A percentile compares a stretch with the other conserved stretches of the same genome.
Evolutionary conservation across 2,113 vertebrate genomes (phyloP).

Genomic region (Misgurnus anguillicaudatus): DNA sequence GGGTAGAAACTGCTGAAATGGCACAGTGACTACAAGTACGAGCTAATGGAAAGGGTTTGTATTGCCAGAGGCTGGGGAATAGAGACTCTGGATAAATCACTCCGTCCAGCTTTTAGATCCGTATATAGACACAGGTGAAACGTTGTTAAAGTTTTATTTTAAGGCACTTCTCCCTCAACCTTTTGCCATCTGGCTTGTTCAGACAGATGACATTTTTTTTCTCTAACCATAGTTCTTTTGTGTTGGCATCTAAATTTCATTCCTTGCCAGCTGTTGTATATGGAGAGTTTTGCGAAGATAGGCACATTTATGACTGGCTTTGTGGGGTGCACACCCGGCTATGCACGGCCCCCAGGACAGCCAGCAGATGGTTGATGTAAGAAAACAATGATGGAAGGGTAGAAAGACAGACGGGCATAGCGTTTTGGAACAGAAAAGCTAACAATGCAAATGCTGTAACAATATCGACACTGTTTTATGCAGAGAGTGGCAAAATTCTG

Average conservation of each 20-base stretch:
- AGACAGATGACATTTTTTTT: not conserved
- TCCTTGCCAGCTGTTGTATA: constrained; percentile 40
- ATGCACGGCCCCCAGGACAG: constrained; percentile 26
- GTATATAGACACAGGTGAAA: constrained; percentile 33
- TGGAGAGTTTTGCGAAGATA: constrained; percentile 39
- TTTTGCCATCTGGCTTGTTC: constrained; percentile 26
- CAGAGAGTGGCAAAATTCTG: not conserved
- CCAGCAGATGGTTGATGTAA: constrained; percentile 49
- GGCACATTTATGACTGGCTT: constrained; percentile 34
- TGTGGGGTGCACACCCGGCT: not conserved
- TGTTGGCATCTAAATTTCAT: constrained; percentile 27
- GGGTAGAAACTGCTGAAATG: constrained; percentile 59
- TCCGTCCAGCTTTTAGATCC: not conserved
- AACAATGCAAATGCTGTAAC: not conserved
- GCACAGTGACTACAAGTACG: constrained; percentile 41
- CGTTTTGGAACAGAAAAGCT: not conserved
- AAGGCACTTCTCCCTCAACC: not conserved
- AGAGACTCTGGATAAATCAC: constrained; percentile 3
- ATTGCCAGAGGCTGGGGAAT: constrained; percentile 34
- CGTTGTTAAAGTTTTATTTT: not conserved
- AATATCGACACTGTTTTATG: not conserved
- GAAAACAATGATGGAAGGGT: constrained; percentile 37
- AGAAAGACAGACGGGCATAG: constrained; percentile 13
- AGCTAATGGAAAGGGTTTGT: constrained; percentile 40
- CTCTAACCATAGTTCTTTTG: not conserved